These are phyloP conservation scores for Macrophya annulata DNA, from an alignment of 2,888 invertebrate species.

Conservation along the genomic window DNA sequence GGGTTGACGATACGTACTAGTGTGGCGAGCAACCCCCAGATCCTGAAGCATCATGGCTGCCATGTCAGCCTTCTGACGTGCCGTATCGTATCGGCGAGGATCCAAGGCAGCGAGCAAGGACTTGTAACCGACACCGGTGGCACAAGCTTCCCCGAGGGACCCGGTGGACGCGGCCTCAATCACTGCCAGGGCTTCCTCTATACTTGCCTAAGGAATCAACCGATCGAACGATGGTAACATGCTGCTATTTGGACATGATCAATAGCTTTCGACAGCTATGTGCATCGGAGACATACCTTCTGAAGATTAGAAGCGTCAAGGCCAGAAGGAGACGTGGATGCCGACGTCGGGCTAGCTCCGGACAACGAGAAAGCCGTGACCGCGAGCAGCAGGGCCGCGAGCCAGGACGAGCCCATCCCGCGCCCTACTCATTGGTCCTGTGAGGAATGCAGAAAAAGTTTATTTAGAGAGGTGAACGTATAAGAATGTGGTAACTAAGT, in stretches of 20 bases:
- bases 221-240: neutral
- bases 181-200: conserved; percentile 86
- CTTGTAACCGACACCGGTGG: conserved; percentile 70
- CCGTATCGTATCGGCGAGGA: conserved; percentile 87
- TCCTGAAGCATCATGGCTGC: conserved; percentile 89
- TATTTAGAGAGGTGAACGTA: neutral
- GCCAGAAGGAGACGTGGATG: conserved; percentile 58
- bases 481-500: neutral
- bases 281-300: conserved; percentile 15
- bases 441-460: neutral
- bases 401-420: conserved; percentile 72
- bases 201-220: conserved; percentile 80
- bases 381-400: conserved; percentile 69
- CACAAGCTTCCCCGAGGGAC: conserved; percentile 70
- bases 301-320: conserved; percentile 28
- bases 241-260: neutral
- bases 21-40: conserved; percentile 85
- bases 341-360: conserved; percentile 64
- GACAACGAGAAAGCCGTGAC: conserved; percentile 71
- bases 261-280: no score
- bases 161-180: conserved; percentile 83
- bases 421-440: conserved; percentile 71
- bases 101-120: conserved; percentile 86
- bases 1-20: conserved; percentile 33
- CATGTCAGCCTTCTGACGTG: conserved; percentile 90